Evolutionary conservation across 1,140 invertebrate genomes (phyloP).

Genomic region (Drosophila virilis): DNA sequence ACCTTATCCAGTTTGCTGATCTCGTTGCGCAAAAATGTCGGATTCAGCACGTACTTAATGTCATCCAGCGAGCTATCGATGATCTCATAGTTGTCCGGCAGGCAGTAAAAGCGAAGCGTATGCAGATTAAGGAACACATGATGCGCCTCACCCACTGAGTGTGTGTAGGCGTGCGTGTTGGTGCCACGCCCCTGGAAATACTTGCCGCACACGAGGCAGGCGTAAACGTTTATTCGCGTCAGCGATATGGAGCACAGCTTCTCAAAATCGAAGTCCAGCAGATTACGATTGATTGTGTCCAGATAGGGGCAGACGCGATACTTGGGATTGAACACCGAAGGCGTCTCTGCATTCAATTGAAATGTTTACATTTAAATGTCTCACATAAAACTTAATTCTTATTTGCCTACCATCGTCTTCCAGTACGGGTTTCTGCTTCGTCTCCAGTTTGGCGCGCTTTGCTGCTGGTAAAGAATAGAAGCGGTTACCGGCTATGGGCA

Average conservation of each 20-base stretch:
- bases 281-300: slow-evolving; percentile 98
- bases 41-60: slow-evolving; percentile 99
- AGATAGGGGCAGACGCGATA: slow-evolving; percentile 93
- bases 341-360: slow-evolving; percentile 56
- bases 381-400: neutral
- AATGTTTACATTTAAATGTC: neutral
- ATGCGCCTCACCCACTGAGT: slow-evolving; percentile 98
- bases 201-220: slow-evolving; percentile 99
- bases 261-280: slow-evolving; percentile 99
- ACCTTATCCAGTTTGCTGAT: slow-evolving; percentile 91
- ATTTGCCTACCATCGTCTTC: slow-evolving; percentile 63
- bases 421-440: slow-evolving; percentile 39
- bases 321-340: slow-evolving; percentile 82
- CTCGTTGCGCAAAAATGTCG: slow-evolving; percentile 93
- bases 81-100: slow-evolving; percentile 99
- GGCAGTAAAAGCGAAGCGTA: slow-evolving; percentile 99
- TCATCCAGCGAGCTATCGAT: slow-evolving; percentile 99
- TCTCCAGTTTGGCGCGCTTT: slow-evolving; percentile 60
- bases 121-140: slow-evolving; percentile 99
- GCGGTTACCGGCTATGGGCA: neutral
- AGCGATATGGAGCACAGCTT: slow-evolving; percentile 99
- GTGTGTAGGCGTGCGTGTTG: slow-evolving; percentile 99
- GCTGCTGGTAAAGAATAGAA: slow-evolving; percentile 11
- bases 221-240: slow-evolving; percentile 99
- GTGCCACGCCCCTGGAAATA: slow-evolving; percentile 99